Evolutionary conservation across 2,113 vertebrate genomes (phyloP), one percentile per base, ranked within the genome.

Genomic region (Semnornis frantzii): DNA sequence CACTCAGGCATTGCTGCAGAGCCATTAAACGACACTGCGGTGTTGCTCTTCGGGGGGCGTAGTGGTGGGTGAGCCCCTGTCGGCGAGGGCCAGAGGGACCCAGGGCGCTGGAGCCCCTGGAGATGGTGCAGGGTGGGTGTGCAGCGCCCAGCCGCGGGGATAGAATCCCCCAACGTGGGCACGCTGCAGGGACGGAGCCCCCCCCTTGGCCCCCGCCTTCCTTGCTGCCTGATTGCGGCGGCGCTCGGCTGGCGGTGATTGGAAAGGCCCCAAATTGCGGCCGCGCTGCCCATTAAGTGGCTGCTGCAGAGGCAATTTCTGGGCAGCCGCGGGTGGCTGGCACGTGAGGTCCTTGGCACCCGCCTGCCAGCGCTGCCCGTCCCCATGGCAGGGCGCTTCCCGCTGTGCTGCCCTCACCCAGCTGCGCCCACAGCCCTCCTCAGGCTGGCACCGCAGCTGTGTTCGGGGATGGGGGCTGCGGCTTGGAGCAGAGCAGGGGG

Each of bases 301-400:
- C 90, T 58, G 96, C 90, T 37, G 80, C 96, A 89, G 89, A 94
- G 92, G 85, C 94, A 93, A 91, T 97, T 97, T 96, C 92, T 87
- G 91, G 60, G 85, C 18, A 15, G 68, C 64, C 0, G 6, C 52
- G 5, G 69, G 69, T 12, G 46, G 31, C 37, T 46, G 74, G 71
- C 85, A 68, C 15, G 30, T 76, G 91, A 77, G 17, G 27, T 55
- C 54, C 57, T 27, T 34, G 2, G 60, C 68, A 33, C 25, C 34
- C 20, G 8, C 54, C 69, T 57, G 70, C 76, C 48, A 13, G 24
- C 1, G 0, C 76, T 58, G 30, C 27, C 27, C 1, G 1, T 52
- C 44, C 44, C 60, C 55, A 3, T 12, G 44, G 6, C 39, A 9
- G 12, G 34, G 30, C 2, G 6, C 21, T 60, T 39, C 54, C 44